Evolutionary conservation across 2,797 vertebrate genomes (phyloP), one percentile per base, ranked within the genome.

Genomic region (Micropoecilia bifurca): DNA sequence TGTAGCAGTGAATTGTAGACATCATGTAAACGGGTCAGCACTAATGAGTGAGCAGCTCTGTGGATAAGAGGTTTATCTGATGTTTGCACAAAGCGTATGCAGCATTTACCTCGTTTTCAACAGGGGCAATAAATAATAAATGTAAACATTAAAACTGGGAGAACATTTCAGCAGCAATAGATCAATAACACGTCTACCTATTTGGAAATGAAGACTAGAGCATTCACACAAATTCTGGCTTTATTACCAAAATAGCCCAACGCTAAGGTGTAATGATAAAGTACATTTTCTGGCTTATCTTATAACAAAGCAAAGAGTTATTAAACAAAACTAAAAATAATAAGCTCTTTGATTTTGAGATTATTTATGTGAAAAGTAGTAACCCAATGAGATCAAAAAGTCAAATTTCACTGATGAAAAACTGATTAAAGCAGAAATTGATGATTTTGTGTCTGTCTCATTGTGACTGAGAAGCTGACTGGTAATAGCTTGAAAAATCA

Each of bases 11-110:
- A 57, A 57, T 10, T 3, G 55, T 74, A 53, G 68, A 48, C 63
- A 41, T 83, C 46, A 72, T 83, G 36, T 25, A 41, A 39, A 41
- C 68, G 63, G 71, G 30, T 66, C 30, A 41, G 36, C 71, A 74
- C 80, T 61, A 43, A 73, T 77, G 39, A 80, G 48, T 53, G 3
- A 66, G 47, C 57, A 25, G 3, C 36, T 69, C 73, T 59, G 74
- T 76, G 72, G 22, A 69, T 6, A 43, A 25, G 5, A 41, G 16
- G 36, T 39, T 18, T 0, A 69, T 43, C 22, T 41, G 39, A 43
- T 13, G 4, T 25, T 69, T 25, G 2, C 39, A 69, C 39, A 69
- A 69, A 69, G 39, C 6, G 4, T 63, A 3, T 20, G 7, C 8
- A 63, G 59, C 30, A 63, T 20, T 63, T 18, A 61, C 13, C 30